phyloP scores from a whole-genome alignment of 2,797 vertebrate genomes.

The Coendou prehensilis region DNA sequence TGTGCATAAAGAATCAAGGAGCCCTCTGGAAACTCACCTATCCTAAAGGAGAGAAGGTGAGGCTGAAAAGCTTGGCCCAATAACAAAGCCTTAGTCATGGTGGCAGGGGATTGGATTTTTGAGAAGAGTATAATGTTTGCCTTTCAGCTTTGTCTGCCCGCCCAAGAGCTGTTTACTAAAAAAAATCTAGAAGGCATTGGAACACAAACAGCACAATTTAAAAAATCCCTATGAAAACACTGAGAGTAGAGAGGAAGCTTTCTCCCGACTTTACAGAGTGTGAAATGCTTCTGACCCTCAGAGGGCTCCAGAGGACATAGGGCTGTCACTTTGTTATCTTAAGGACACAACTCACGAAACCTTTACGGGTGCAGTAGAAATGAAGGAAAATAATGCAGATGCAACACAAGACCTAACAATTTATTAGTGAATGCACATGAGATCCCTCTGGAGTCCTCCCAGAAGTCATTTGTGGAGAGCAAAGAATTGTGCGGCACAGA shows the following conservation, averaged over 20 bases:
- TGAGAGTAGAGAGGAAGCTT: neutral
- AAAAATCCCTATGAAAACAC: constrained; percentile 20
- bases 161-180: constrained; percentile 60
- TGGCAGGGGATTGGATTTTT: neutral
- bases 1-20: neutral
- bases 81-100: constrained; percentile 44
- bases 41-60: constrained; percentile 5
- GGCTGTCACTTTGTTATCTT: neutral
- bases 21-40: neutral
- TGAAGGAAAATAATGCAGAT: neutral
- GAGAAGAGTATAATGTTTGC: constrained; percentile 43
- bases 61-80: neutral
- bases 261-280: neutral
- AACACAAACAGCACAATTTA: constrained; percentile 56
- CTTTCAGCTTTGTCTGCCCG: constrained; percentile 67
- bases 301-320: neutral
- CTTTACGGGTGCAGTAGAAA: neutral
- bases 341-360: neutral
- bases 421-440: neutral
- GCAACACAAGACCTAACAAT: neutral
- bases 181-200: constrained; percentile 27
- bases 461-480: neutral
- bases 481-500: neutral
- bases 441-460: neutral
- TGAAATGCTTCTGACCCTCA: neutral